phyloP scores from a whole-genome alignment of 2,888 invertebrate genomes.

The Spodoptera picta region DNA sequence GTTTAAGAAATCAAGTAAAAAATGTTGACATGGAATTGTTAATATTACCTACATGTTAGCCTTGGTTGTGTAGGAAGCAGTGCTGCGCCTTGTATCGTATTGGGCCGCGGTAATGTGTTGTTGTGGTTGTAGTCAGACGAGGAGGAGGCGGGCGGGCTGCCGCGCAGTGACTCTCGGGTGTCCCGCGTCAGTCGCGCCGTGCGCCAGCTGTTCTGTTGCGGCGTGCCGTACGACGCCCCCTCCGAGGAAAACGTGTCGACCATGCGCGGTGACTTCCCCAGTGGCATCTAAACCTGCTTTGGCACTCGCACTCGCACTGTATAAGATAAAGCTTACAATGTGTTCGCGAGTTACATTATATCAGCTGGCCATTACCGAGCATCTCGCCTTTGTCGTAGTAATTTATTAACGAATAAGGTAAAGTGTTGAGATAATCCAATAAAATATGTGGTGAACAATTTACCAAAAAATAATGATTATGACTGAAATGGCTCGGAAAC shows the following conservation, averaged over 20 bases:
- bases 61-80: conserved; percentile 5
- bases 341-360: conserved; percentile 50
- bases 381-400: conserved; percentile 35
- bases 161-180: conserved; percentile 78
- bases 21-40: conserved; percentile 1
- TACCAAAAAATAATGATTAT: conserved; percentile 36
- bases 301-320: conserved; percentile 34
- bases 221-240: conserved; percentile 72
- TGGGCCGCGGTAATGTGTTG: conserved; percentile 34
- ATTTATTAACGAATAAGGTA: conserved; percentile 47
- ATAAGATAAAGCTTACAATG: conserved; percentile 36
- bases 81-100: conserved; percentile 19
- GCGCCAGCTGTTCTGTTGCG: conserved; percentile 82
- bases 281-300: conserved; percentile 66
- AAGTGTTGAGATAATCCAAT: conserved; percentile 45
- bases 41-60: not conserved
- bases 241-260: conserved; percentile 77
- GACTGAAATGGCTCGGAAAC: conserved; percentile 14
- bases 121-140: conserved; percentile 80
- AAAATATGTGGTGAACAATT: conserved; percentile 25
- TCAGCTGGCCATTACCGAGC: conserved; percentile 71
- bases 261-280: conserved; percentile 44
- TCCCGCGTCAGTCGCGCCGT: conserved; percentile 78
- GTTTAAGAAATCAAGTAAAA: too few relatives aligned
- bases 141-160: conserved; percentile 84